Conservation (phyloP, 23 tunicate genomes). For the Diplosoma virens region DNA sequence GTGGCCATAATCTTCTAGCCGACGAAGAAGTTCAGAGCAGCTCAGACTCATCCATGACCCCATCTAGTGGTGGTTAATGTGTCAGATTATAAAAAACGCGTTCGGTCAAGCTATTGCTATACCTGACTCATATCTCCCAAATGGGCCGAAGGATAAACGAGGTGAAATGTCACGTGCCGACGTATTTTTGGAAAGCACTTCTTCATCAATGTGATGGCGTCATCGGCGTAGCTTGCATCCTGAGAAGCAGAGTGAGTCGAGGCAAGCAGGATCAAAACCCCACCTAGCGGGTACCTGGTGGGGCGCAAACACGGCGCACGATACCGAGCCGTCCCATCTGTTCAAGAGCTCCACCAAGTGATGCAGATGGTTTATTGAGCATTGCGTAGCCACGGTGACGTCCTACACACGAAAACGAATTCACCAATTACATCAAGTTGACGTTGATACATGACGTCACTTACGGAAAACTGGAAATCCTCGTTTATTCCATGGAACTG, state of each 20-base stretch:
- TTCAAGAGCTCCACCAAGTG: slow-evolving; percentile 95
- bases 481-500: slow-evolving; percentile 44
- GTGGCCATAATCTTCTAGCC: slow-evolving; percentile 75
- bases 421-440: background rate
- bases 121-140: slow-evolving; percentile 72
- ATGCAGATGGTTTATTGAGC: slow-evolving; percentile 95
- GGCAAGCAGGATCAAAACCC: background rate
- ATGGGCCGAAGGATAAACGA: slow-evolving; percentile 84
- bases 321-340: slow-evolving; percentile 94
- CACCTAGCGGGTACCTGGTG: slow-evolving; percentile 53
- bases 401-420: slow-evolving; percentile 44
- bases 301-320: slow-evolving; percentile 89
- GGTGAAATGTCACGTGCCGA: slow-evolving; percentile 76
- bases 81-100: background rate
- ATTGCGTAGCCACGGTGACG: slow-evolving; percentile 86
- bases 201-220: slow-evolving; percentile 64
- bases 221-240: slow-evolving; percentile 93
- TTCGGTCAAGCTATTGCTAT: background rate
- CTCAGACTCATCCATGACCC: slow-evolving; percentile 62
- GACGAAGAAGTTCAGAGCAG: slow-evolving; percentile 58
- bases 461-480: slow-evolving; percentile 56
- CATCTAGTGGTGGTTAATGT: slow-evolving; percentile 4
- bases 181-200: slow-evolving; percentile 71
- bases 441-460: slow-evolving; percentile 6
- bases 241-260: background rate